A percentile compares a stretch with the other conserved stretches of the same genome.
These are phyloP conservation scores for Takifugu bimaculatus DNA, from an alignment of 2,113 vertebrate species.

Conservation along the genomic window DNA sequence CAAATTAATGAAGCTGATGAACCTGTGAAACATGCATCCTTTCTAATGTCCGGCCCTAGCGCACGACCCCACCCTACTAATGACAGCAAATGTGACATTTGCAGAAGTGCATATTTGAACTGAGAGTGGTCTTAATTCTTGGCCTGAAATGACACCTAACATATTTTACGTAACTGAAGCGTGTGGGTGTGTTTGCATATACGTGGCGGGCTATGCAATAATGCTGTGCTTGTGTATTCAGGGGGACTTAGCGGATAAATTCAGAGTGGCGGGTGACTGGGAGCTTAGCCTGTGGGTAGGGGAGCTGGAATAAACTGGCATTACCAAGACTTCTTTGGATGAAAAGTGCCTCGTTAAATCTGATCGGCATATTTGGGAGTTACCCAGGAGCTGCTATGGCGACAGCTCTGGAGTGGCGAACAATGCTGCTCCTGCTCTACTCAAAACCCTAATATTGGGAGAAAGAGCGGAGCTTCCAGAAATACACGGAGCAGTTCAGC, in stretches of 20 bases:
- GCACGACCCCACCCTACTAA: conserved; percentile 15
- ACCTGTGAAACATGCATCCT: neutral
- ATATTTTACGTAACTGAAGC: conserved; percentile 33
- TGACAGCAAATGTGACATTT: conserved; percentile 23
- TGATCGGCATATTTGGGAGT: conserved; percentile 62
- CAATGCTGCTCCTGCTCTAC: conserved; percentile 48
- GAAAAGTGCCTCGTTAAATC: conserved; percentile 66
- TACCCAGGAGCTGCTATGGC: conserved; percentile 49
- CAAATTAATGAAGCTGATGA: neutral
- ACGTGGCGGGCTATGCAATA: conserved; percentile 39
- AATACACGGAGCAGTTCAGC: conserved; percentile 44
- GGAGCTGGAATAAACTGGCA: conserved; percentile 56
- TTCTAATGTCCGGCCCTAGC: conserved; percentile 4
- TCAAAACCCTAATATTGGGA: conserved; percentile 45
- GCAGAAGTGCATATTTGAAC: conserved; percentile 20
- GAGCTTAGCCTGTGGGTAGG: conserved; percentile 54
- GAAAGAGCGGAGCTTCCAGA: conserved; percentile 29
- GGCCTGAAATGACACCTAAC: conserved; percentile 40
- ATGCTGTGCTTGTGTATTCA: conserved; percentile 55
- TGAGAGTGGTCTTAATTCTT: conserved; percentile 21
- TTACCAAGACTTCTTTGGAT: conserved; percentile 54
- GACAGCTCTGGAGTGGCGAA: conserved; percentile 53
- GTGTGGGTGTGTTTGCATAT: conserved; percentile 27
- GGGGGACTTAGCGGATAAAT: conserved; percentile 62
- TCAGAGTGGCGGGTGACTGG: conserved; percentile 55